Percentiles rank a stretch among this genome's conserved stretches.
Conservation (phyloP, 1,140 invertebrate species). For the Babylonia areolata region DNA sequence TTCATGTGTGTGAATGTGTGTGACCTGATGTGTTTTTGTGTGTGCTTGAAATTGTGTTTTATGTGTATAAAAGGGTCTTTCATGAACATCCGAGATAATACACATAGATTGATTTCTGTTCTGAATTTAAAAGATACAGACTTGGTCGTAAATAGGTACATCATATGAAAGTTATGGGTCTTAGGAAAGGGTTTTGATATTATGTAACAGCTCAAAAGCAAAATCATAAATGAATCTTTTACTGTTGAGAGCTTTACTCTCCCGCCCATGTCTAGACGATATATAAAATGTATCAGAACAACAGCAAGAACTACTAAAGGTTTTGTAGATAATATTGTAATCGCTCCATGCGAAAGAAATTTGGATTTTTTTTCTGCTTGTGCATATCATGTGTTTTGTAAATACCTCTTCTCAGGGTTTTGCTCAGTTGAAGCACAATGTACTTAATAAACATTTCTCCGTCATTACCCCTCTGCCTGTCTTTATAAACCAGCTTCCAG, state of each 20-base stretch:
- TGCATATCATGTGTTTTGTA: conserved; percentile 7
- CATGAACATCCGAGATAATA: neutral
- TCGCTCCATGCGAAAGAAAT: neutral
- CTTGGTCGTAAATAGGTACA: neutral
- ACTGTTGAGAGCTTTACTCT: too few relatives aligned
- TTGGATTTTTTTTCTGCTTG: neutral
- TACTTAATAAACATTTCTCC: neutral
- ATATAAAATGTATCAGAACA: too few relatives aligned
- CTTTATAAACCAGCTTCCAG: neutral
- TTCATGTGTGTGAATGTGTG: neutral
- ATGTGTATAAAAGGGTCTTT: neutral
- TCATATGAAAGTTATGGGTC: neutral
- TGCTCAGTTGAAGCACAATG: neutral
- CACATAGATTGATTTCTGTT: neutral
- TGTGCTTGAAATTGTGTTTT: neutral
- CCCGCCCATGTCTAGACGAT: too few relatives aligned
- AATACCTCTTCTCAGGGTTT: neutral
- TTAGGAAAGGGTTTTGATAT: neutral
- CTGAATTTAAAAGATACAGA: too few relatives aligned
- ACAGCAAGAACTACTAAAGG: too few relatives aligned
- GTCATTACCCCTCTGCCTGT: neutral
- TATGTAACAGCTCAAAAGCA: too few relatives aligned
- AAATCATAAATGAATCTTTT: too few relatives aligned
- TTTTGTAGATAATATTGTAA: too few relatives aligned
- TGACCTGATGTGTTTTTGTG: neutral